Base-by-base conservation (phyloP, 2,888 invertebrate species). In the Eucriotettix oculatus region DNA sequence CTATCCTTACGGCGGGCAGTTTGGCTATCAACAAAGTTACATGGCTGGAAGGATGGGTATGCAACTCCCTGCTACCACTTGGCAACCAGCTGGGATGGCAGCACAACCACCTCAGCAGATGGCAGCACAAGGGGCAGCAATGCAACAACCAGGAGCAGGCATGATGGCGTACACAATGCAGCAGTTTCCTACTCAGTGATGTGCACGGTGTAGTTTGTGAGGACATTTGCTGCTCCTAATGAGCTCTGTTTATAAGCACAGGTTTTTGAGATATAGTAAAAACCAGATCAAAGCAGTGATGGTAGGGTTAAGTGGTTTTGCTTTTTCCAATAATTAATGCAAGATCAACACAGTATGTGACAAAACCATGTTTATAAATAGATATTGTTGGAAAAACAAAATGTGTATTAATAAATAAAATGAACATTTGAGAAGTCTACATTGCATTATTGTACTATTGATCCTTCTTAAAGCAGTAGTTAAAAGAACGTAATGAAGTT, bases 121-220 rank as follows among this genome's bases (percentile, higher is more conserved):
- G 79, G 79, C 79, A 67, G 79, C 79, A 66, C 80, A 74, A 73
- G 75, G 72, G 65, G 72, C 70, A 7, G 64, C 64, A 10, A 63
- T 63, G 61, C 63, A 61, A 42, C 64, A 64, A 42, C 65, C 72
- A 70, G 67, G 72, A 59, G 59, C 61, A 16, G 62, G 62, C 17
- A 74, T 75, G 73, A 73, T 75, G 69, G 69, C 73, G 65, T 76
- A 76, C 71, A 79, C 85, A 73, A 85, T 89, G 79, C 86, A 86
- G 72, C 86, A 90, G 78, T 90, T 89, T 78, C 89, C 86, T 71
- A 83, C 88, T 75, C 90, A 90, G 86, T 90, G 88, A 84, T 48
- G 48, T 48, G 48, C 14, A n/a, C 14, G n/a, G 48, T 48, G 48
- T 14, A 48, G 48, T 48, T 12, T 48, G 12, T 12, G 48, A 14